Evolutionary conservation across 2,797 vertebrate genomes (phyloP), one percentile per base, ranked within the genome.

Genomic region (Champsocephalus gunnari): DNA sequence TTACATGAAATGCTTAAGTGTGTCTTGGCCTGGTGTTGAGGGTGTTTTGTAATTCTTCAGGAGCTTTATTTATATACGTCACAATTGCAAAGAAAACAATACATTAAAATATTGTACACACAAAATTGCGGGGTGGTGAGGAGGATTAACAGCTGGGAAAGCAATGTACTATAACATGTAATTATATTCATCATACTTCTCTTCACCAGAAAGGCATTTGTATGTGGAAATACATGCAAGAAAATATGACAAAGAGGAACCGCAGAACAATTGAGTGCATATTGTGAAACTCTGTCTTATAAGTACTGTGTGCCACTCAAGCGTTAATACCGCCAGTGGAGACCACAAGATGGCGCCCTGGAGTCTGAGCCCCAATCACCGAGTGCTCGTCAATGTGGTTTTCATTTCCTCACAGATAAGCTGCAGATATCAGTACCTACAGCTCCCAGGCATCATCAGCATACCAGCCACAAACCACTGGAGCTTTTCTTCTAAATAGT

Each of bases 401-500:
- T 80, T 89, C 75, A 88, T 92, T 92, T 92, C 88, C 87, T 90
- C 60, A 5, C 60, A 85, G 92, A 94, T 92, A 91, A 93, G 86
- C 77, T 72, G 71, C 80, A 86, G 82, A 80, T 90, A 93, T 89
- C 88, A 82, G 85, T 85, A 84, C 90, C 86, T 91, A 91, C 89
- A 92, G 87, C 92, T 92, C 74, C 86, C 88, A 92, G 90, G 91
- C 89, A 89, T 91, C 88, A 90, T 89, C 86, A 79, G 79, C 90
- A 93, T 90, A 91, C 92, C 89, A 89, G 81, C 86, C 80, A 83
- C 87, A 90, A 92, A 90, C 73, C 84, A 84, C 82, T 67, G 62
- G 61, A 85, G 89, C 83, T 78, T 89, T 92, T 91, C 86, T 91
- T 87, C 85, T 88, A 92, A 95, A 93, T 92, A 84, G 81, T 82